Evolutionary conservation across 2,888 invertebrate genomes (phyloP).

Genomic region (Ceratothoa steindachneri): DNA sequence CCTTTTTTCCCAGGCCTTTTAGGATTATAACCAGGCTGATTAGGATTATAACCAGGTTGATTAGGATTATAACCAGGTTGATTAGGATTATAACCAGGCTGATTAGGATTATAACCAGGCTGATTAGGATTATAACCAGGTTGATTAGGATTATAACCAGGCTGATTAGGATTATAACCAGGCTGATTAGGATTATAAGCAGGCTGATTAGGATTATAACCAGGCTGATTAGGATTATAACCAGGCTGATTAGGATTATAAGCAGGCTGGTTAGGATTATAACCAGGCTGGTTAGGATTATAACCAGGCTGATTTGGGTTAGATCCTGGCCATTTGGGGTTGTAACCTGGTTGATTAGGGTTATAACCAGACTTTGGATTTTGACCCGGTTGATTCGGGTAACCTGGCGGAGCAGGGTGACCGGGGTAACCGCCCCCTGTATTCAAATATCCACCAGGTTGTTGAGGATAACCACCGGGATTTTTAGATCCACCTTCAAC

Average conservation of each 20-base stretch:
- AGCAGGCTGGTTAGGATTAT: conserved; percentile 31
- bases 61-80: conserved; percentile 20
- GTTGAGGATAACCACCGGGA: conserved; percentile 4
- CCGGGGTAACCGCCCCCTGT: conserved; percentile 10
- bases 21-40: conserved; percentile 18
- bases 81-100: conserved; percentile 21
- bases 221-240: conserved; percentile 21
- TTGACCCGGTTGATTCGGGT: conserved; percentile 17
- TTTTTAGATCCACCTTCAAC: conserved; percentile 11
- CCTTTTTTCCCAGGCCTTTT: conserved; percentile 1
- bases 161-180: conserved; percentile 28
- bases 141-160: conserved; percentile 32
- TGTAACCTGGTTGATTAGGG: conserved; percentile 24
- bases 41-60: conserved; percentile 22
- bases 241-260: conserved; percentile 31
- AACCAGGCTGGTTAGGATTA: conserved; percentile 15
- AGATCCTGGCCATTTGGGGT: conserved; percentile 11
- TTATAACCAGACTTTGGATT: conserved; percentile 27
- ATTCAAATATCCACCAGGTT: conserved; percentile 20
- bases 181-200: conserved; percentile 20
- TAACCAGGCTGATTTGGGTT: conserved; percentile 33
- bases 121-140: conserved; percentile 22
- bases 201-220: conserved; percentile 4
- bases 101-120: conserved; percentile 17
- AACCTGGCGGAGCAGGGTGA: conserved; percentile 14